phyloP scores from a whole-genome alignment of 2,113 vertebrate species.

The Conger conger region DNA sequence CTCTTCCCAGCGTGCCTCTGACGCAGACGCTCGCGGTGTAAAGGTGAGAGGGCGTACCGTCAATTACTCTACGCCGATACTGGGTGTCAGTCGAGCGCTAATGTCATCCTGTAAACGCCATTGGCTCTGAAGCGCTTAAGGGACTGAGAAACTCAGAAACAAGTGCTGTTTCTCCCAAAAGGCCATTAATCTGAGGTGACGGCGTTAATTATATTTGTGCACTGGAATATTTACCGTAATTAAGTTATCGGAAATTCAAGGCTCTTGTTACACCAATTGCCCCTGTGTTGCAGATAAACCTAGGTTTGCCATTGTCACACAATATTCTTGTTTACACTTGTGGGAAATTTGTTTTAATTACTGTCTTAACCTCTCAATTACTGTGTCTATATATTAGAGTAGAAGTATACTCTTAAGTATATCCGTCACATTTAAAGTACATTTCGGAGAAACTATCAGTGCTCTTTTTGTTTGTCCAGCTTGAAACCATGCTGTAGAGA shows the following conservation, averaged over 20 bases:
- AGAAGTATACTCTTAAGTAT: too few species aligned
- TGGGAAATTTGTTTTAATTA: too few species aligned
- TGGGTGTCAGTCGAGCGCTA: not conserved
- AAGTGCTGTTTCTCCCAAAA: not conserved
- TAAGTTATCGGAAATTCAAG: not conserved
- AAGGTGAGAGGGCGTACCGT: conserved; percentile 70
- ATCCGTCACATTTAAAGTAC: too few species aligned
- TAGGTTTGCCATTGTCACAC: too few species aligned
- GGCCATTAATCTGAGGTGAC: not conserved
- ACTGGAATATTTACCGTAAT: not conserved
- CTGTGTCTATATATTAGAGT: too few species aligned
- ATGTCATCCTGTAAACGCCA: not conserved
- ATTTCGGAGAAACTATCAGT: too few species aligned
- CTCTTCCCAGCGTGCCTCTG: conserved; percentile 54
- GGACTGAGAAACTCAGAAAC: not conserved
- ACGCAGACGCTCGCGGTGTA: conserved; percentile 58
- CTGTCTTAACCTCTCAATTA: too few species aligned
- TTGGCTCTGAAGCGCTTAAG: not conserved
- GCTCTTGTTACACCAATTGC: not conserved
- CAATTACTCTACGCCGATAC: not conserved
- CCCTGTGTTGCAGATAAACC: not conserved
- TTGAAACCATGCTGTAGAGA: not conserved
- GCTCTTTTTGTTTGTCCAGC: not conserved
- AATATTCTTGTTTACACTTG: too few species aligned
- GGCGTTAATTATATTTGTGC: not conserved